phyloP scores from a whole-genome alignment of 2,797 vertebrate genomes.

The Mastacembelus armatus region DNA sequence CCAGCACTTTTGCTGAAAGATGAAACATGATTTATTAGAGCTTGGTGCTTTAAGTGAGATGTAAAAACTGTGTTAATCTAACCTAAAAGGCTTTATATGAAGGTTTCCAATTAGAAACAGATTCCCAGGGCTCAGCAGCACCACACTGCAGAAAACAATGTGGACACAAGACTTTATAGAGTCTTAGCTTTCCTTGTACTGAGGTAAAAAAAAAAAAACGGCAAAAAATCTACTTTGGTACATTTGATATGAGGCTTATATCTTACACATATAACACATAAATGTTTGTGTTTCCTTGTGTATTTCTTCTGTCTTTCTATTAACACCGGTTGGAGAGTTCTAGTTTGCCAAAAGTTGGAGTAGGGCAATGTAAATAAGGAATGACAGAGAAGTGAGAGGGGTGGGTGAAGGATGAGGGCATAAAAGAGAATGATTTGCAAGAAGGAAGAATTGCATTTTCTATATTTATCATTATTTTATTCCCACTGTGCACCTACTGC shows the following conservation, averaged over 20 bases:
- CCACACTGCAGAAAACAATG: background rate
- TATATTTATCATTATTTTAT: conserved; percentile 7
- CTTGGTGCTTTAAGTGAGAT: background rate
- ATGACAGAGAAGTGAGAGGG: background rate
- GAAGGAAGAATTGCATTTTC: conserved; percentile 1
- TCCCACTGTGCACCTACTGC: background rate
- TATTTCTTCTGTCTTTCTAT: background rate
- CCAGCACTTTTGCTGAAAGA: background rate
- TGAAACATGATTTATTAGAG: background rate
- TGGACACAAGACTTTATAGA: background rate
- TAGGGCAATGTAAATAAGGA: background rate
- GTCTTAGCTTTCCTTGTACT: no score
- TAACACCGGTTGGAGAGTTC: conserved; percentile 2
- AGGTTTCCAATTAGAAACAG: conserved; percentile 4
- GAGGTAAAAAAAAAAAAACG: no score
- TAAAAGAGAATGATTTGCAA: background rate
- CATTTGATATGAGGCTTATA: background rate
- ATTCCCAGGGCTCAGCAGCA: background rate
- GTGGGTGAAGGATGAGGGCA: background rate
- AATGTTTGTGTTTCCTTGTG: background rate
- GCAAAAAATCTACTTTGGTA: no score
- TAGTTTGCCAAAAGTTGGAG: background rate
- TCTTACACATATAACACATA: background rate
- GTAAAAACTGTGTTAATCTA: no score
- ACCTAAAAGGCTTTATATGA: background rate